Conservation (phyloP, 2,888 invertebrate species). For the Caenorhabditis drosophilae region DNA sequence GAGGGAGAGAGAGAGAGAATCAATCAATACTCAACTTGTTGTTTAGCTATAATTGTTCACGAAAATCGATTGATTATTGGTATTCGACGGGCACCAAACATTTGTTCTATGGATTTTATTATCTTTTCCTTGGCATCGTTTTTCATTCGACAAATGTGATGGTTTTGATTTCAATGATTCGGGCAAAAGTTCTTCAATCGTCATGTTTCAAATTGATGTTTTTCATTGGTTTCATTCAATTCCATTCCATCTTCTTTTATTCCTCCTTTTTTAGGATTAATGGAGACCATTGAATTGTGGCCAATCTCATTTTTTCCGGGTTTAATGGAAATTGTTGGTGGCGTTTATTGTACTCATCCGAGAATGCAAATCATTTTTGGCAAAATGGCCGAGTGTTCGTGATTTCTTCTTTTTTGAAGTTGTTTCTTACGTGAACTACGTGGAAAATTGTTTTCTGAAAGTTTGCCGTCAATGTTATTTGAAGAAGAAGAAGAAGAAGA, state of each 20-base stretch:
- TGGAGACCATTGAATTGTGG: not conserved
- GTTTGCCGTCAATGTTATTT: no score
- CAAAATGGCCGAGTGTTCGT: not conserved
- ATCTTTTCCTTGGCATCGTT: not conserved
- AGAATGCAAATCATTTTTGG: not conserved
- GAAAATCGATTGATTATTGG: not conserved
- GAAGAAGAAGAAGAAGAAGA: no score
- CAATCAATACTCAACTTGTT: no score
- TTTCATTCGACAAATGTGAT: not conserved
- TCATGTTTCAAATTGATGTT: not conserved
- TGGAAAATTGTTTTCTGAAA: no score
- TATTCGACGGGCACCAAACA: not conserved
- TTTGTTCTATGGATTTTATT: not conserved
- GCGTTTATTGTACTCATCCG: not conserved
- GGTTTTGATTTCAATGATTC: not conserved
- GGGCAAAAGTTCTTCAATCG: not conserved
- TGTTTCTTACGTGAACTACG: no score
- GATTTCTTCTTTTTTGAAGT: no score
- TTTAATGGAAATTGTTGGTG: not conserved
- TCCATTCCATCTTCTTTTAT: not conserved
- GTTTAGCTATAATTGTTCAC: not conserved
- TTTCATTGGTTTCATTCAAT: not conserved
- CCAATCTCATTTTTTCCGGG: not conserved
- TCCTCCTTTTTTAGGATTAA: not conserved
- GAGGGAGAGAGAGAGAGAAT: no score